Evolutionary conservation across 2,888 invertebrate species (phyloP).

Genomic region (Aporophyla lueneburgensis): DNA sequence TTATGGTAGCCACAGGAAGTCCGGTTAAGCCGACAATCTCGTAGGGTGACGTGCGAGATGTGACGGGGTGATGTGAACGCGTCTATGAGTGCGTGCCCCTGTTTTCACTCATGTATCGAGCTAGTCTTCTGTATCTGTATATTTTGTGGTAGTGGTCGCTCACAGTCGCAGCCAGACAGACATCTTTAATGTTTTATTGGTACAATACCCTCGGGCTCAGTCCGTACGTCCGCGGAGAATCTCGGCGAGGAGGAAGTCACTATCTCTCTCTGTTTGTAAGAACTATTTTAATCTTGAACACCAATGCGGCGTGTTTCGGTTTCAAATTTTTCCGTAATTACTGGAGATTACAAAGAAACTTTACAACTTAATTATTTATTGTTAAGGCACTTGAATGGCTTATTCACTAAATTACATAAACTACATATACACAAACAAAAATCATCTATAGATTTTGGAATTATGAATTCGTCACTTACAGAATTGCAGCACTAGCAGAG

Average conservation of each 20-base stretch:
- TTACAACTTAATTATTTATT: no score
- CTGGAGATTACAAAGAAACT: neutral
- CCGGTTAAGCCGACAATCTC: no score
- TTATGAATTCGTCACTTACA: no score
- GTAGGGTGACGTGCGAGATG: no score
- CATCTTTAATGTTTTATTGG: constrained; percentile 69
- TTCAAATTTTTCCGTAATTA: neutral
- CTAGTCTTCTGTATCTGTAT: constrained; percentile 11
- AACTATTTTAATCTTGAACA: constrained; percentile 40
- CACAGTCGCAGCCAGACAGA: constrained; percentile 65
- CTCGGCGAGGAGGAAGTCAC: constrained; percentile 51
- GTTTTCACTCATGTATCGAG: neutral
- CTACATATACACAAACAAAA: no score
- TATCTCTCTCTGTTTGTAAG: constrained; percentile 46
- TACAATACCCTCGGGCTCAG: constrained; percentile 66
- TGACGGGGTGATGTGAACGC: neutral
- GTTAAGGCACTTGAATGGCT: no score
- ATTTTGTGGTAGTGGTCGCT: constrained; percentile 3
- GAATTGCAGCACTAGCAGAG: no score
- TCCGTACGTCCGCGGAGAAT: constrained; percentile 31
- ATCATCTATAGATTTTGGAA: no score
- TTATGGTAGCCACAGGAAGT: no score
- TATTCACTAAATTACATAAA: no score
- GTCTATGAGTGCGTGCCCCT: neutral
- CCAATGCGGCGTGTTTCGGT: constrained; percentile 11